A percentile compares a stretch with the other conserved stretches of the same genome.
Conservation (phyloP, 2,888 invertebrate genomes). For the Brenthis daphne region DNA sequence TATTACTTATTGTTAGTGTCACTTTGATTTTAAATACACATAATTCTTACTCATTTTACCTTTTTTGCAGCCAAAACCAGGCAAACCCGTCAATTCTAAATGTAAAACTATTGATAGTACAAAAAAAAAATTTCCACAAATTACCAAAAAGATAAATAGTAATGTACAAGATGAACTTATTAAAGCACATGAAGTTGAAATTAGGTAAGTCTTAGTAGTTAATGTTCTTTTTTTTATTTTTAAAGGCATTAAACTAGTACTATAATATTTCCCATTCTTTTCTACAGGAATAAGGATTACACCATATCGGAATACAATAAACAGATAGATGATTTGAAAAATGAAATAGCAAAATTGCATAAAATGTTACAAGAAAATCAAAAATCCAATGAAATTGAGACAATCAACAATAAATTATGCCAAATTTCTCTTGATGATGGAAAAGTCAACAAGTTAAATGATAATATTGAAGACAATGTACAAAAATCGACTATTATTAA, state of each 20-base stretch:
- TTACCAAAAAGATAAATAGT: constrained; percentile 43
- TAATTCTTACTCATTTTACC: neutral
- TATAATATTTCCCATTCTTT: neutral
- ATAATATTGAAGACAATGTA: constrained; percentile 28
- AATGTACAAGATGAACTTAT: constrained; percentile 62
- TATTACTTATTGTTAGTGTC: no score
- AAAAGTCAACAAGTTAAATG: constrained; percentile 22
- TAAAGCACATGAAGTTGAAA: constrained; percentile 73
- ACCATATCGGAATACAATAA: constrained; percentile 70
- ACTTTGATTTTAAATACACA: neutral
- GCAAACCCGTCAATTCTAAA: constrained; percentile 46
- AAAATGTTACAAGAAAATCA: constrained; percentile 45
- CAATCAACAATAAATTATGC: constrained; percentile 50
- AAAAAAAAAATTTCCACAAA: constrained; percentile 49
- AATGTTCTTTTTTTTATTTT: neutral
- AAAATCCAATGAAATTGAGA: constrained; percentile 48
- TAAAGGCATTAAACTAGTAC: neutral
- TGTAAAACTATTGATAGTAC: constrained; percentile 50
- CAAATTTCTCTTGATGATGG: constrained; percentile 44
- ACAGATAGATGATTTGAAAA: constrained; percentile 73
- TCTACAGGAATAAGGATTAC: constrained; percentile 65
- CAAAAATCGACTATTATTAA: constrained; percentile 46
- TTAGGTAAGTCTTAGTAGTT: constrained; percentile 53
- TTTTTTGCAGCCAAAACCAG: constrained; percentile 60
- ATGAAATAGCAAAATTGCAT: constrained; percentile 57